These are phyloP conservation scores for Drosophila novamexicana DNA, from an alignment of 1,140 invertebrate species.

Conservation along the genomic window DNA sequence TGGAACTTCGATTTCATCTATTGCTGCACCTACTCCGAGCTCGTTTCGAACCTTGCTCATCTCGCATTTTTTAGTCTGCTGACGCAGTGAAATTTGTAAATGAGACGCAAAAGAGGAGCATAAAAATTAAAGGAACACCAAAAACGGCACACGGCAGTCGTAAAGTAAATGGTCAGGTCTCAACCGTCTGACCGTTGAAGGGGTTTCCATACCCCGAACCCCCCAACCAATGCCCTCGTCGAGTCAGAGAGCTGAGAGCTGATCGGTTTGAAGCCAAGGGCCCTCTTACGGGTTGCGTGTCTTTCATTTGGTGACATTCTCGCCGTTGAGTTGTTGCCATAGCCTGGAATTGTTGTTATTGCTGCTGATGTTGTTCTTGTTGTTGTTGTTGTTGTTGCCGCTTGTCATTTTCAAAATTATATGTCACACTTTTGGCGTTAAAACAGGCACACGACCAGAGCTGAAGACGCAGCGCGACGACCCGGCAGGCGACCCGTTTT, in stretches of 20 bases:
- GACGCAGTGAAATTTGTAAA: slow-evolving; percentile 53
- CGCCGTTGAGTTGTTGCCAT: slow-evolving; percentile 73
- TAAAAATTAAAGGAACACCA: slow-evolving; percentile 61
- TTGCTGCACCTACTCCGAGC: not conserved
- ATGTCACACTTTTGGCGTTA: slow-evolving; percentile 81
- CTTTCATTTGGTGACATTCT: slow-evolving; percentile 76
- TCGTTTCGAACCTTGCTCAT: not conserved
- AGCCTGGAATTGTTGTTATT: slow-evolving; percentile 41
- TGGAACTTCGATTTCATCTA: slow-evolving; percentile 11
- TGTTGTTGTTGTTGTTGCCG: slow-evolving; percentile 62
- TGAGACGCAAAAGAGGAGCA: slow-evolving; percentile 56
- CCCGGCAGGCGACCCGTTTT: slow-evolving; percentile 65
- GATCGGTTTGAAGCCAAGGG: slow-evolving; percentile 10
- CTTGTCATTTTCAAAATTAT: slow-evolving; percentile 81
- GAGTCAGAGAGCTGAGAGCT: not conserved
- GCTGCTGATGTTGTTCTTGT: slow-evolving; percentile 40
- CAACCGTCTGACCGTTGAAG: not conserved
- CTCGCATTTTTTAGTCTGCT: not conserved
- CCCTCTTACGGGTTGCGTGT: slow-evolving; percentile 58
- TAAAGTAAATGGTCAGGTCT: slow-evolving; percentile 71
- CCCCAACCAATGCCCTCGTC: not conserved
- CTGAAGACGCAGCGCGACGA: slow-evolving; percentile 14
- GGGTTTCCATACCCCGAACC: not conserved
- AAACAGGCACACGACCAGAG: slow-evolving; percentile 74
- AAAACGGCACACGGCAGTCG: slow-evolving; percentile 67